Conservation (phyloP, 2,888 invertebrate species). For the Callyntrura sp. region DNA sequence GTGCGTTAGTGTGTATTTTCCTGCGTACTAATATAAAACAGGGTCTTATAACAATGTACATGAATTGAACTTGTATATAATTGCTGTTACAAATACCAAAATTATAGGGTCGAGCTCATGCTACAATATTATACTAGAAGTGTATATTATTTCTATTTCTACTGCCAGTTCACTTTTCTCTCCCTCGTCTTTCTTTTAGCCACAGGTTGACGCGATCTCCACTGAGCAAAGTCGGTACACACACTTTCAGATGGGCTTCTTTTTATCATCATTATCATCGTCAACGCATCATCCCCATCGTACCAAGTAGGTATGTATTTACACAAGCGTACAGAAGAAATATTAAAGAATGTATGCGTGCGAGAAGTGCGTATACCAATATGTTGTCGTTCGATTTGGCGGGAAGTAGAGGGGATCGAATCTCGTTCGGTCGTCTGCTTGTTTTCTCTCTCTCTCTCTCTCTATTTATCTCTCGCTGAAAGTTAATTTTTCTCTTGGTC, state of each 20-base stretch:
- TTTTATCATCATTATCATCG: constrained; percentile 32
- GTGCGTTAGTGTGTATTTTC: too few relatives aligned
- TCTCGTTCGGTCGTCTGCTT: too few relatives aligned
- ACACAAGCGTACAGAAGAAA: too few relatives aligned
- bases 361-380: constrained; percentile 1
- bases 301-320: too few relatives aligned
- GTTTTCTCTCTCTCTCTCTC: constrained; percentile 48
- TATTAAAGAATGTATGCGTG: background rate
- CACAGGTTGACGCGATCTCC: constrained; percentile 80
- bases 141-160: too few relatives aligned
- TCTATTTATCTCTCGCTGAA: background rate
- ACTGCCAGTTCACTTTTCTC: constrained; percentile 54
- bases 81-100: background rate
- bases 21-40: background rate
- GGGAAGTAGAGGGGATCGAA: constrained; percentile 79
- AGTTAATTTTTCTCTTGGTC: constrained; percentile 53
- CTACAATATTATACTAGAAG: background rate
- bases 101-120: background rate
- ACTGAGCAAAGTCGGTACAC: constrained; percentile 82
- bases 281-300: constrained; percentile 10
- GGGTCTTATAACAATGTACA: background rate
- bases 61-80: background rate
- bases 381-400: constrained; percentile 81
- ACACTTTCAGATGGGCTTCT: constrained; percentile 68
- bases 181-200: constrained; percentile 61